Conservation (phyloP, 2,888 invertebrate genomes). For the Pandemis corylana region DNA sequence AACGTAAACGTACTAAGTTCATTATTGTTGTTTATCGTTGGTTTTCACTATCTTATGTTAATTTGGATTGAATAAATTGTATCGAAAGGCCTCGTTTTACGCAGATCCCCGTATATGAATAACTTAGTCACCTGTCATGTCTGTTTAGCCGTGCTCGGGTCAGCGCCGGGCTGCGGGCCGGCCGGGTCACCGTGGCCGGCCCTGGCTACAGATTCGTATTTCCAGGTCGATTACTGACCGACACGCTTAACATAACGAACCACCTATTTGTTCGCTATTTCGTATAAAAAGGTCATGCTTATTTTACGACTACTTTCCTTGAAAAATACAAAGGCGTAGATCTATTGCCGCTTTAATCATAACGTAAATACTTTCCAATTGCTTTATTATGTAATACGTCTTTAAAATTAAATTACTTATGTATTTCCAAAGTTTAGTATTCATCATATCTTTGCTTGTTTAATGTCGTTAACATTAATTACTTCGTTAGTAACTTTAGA, state of each 20-base stretch:
- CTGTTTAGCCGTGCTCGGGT: slow-evolving; percentile 27
- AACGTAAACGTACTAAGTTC: not conserved
- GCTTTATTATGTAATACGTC: not conserved
- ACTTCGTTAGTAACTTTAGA: slow-evolving; percentile 15
- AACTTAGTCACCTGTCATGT: slow-evolving; percentile 18
- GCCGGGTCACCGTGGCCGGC: slow-evolving; percentile 15
- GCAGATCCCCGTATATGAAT: not conserved
- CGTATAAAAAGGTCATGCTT: not conserved
- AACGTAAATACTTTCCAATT: not conserved
- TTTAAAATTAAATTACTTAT: not conserved
- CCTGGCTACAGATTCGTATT: slow-evolving; percentile 30
- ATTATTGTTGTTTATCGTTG: not conserved
- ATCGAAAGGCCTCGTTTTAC: not conserved
- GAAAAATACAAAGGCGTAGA: not conserved
- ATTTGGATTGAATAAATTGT: not conserved
- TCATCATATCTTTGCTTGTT: slow-evolving; percentile 1
- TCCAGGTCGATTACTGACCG: slow-evolving; percentile 36
- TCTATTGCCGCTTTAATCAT: not conserved
- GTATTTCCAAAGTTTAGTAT: not conserved
- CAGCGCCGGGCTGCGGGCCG: not conserved
- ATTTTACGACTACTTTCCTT: not conserved
- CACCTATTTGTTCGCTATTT: slow-evolving; percentile 1
- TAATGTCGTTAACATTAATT: not conserved
- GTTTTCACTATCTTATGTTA: not conserved
- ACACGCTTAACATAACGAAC: slow-evolving; percentile 15